phyloP scores from a whole-genome alignment of 30 jellyfish, hydroid and myxozoan genomes.

The Clytia hemisphaerica region DNA sequence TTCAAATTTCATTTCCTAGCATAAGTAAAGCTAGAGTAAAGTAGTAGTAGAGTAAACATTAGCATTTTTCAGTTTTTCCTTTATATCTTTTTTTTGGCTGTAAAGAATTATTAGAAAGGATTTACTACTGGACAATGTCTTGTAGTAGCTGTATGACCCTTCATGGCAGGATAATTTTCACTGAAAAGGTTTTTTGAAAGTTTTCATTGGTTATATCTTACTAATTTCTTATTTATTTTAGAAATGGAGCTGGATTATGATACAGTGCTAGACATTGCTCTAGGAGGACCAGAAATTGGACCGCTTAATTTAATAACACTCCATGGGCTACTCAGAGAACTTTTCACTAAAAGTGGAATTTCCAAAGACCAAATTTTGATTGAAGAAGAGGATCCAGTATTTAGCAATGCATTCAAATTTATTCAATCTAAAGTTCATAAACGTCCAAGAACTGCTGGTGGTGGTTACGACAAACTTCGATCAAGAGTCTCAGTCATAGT shows the following conservation, averaged over 20 bases:
- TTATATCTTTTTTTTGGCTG: too few species aligned
- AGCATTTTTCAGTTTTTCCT: too few species aligned
- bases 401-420: conserved; percentile 11
- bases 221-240: too few species aligned
- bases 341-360: not conserved
- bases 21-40: too few species aligned
- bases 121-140: too few species aligned
- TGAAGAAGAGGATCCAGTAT: conserved; percentile 8
- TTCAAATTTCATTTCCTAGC: too few species aligned
- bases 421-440: not conserved
- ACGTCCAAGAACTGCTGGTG: conserved; percentile 19
- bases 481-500: conserved; percentile 33
- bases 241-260: conserved; percentile 25
- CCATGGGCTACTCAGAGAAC: conserved; percentile 14
- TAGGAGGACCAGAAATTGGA: conserved; percentile 37
- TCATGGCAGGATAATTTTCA: too few species aligned
- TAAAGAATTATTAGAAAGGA: too few species aligned
- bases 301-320: conserved; percentile 17
- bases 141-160: too few species aligned
- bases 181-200: too few species aligned
- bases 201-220: too few species aligned
- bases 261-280: conserved; percentile 21
- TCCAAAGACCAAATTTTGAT: not conserved
- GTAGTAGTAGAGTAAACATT: too few species aligned
- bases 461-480: not conserved